These are phyloP conservation scores for Pseudobourletiella spinata DNA, from an alignment of 1,140 invertebrate species.

Conservation along the genomic window DNA sequence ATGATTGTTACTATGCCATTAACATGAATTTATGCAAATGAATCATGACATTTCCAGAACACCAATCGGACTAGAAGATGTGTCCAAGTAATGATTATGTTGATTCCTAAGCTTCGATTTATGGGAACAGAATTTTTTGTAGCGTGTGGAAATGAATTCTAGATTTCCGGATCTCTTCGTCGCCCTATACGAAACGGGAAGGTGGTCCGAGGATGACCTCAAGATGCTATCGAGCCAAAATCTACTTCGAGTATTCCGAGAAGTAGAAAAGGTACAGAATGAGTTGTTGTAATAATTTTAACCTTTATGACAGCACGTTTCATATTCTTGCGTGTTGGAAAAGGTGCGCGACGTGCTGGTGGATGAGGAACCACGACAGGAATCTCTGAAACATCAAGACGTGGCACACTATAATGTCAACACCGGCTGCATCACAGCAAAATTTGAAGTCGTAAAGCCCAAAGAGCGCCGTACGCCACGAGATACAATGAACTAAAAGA, in stretches of 20 bases:
- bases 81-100: slow-evolving; percentile 43
- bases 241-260: slow-evolving; percentile 44
- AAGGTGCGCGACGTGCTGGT: not conserved
- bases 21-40: too few relatives aligned
- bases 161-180: slow-evolving; percentile 45
- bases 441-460: too few relatives aligned
- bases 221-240: slow-evolving; percentile 45
- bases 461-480: too few relatives aligned
- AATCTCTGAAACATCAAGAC: not conserved
- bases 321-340: too few relatives aligned
- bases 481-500: too few relatives aligned
- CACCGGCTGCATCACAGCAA: not conserved
- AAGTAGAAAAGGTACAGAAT: slow-evolving; percentile 45
- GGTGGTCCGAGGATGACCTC: slow-evolving; percentile 43
- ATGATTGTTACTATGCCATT: too few relatives aligned
- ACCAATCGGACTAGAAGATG: slow-evolving; percentile 45
- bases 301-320: too few relatives aligned
- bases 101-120: too few relatives aligned
- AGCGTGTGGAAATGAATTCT: slow-evolving; percentile 48
- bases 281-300: too few relatives aligned
- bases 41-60: slow-evolving; percentile 11
- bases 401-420: not conserved
- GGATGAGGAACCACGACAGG: not conserved
- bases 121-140: too few relatives aligned
- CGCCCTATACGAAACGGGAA: slow-evolving; percentile 49